Base-by-base conservation (phyloP, 2,888 invertebrate species). In the Drosophila neonasuta region DNA sequence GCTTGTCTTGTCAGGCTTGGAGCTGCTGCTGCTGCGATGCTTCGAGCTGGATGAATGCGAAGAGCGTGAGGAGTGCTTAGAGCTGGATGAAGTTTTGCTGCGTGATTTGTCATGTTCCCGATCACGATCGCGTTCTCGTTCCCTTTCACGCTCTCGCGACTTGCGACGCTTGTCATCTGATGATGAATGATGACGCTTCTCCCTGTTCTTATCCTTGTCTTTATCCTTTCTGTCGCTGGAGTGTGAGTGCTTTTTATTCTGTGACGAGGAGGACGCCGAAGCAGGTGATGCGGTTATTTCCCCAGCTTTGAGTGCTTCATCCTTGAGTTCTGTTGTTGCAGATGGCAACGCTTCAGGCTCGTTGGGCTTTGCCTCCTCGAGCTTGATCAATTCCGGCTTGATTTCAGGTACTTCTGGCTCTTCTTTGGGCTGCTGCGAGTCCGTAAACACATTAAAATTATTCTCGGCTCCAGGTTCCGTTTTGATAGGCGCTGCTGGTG, bases 211-310 rank as follows among this genome's bases (percentile, higher is more conserved):
- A 20, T 20, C 71, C 17, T 36, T 36, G 5, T 36, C 36, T 2
- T n/a, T 36, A 2, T 36, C 36, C n/a, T 36, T 36, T 36, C 6
- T 36, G 36, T 36, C 36, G n/a, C 49, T 58, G 1, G 62, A 69
- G 13, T 46, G 51, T 5, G 71, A 70, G n/a, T 81, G 79, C 41
- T 87, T 89, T 34, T 88, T 90, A 6, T 87, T 82, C 3, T 85
- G 86, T 0, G 87, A 88, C 4, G 88, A 88, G 1, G 86, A 82
- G 0, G 86, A 82, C 1, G 60, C 59, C 3, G 87, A 83, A 0
- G 68, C 57, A 6, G 87, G 84, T n/a, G 86, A 79, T 1, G 65
- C 52, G 9, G 54, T 73, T 15, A 72, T 36, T 15, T 79, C 80
- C 0, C n/a, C 11, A 3, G 60, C 36, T 11, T 76, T 80, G 2